Evolutionary conservation across 2,797 vertebrate genomes (phyloP).

Genomic region (Moxostoma hubbsi): DNA sequence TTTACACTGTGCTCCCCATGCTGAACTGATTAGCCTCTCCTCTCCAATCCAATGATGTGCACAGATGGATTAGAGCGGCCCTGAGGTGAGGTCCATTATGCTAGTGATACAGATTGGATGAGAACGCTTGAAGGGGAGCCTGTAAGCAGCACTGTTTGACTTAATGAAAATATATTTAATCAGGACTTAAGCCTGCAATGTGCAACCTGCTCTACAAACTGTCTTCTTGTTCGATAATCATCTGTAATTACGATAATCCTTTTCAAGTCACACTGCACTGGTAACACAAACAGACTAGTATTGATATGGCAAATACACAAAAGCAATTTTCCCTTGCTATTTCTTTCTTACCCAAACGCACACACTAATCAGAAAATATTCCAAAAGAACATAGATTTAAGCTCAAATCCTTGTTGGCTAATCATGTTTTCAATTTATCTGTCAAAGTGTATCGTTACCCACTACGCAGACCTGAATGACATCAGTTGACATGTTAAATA

Average conservation of each 20-base stretch:
- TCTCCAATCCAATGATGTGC: neutral
- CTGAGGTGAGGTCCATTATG: slow-evolving; percentile 6
- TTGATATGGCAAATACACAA: slow-evolving; percentile 3
- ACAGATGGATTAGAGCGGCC: neutral
- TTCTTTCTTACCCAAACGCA: slow-evolving; percentile 3
- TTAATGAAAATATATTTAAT: too few relatives aligned
- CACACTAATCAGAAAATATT: neutral
- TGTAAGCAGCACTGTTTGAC: neutral
- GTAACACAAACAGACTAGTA: neutral
- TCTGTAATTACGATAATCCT: slow-evolving; percentile 35
- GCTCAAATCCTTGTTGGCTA: neutral
- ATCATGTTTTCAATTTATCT: neutral
- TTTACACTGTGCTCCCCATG: slow-evolving; percentile 35
- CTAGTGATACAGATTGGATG: neutral
- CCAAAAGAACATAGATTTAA: neutral
- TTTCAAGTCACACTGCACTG: slow-evolving; percentile 26
- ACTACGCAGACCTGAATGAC: neutral
- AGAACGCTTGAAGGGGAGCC: slow-evolving; percentile 8
- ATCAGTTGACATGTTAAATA: neutral
- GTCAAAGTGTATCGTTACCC: neutral
- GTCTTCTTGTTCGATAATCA: slow-evolving; percentile 27
- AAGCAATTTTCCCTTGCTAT: neutral
- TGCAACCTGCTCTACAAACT: slow-evolving; percentile 5
- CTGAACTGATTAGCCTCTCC: slow-evolving; percentile 37
- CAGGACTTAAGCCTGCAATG: too few relatives aligned